Percentiles rank a stretch among this genome's conserved stretches.
These are phyloP conservation scores for Barbus barbus DNA, from an alignment of 2,113 vertebrate species.

Conservation along the genomic window DNA sequence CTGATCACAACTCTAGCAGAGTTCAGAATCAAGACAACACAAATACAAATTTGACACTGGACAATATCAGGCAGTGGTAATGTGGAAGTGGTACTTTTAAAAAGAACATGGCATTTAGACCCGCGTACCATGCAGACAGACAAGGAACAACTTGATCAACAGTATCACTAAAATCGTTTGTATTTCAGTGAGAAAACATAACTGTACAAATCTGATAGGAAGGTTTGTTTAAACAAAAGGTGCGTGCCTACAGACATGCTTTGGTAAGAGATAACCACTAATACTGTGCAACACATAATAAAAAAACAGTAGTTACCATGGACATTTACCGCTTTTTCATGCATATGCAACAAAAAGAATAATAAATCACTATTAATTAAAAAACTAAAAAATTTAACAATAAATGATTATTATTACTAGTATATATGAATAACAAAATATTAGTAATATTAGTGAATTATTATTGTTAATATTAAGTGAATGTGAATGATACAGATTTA, in stretches of 20 bases:
- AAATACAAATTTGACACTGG: background rate
- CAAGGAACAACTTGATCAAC: background rate
- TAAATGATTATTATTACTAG: too few relatives aligned
- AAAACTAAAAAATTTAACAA: too few relatives aligned
- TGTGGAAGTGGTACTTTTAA: background rate
- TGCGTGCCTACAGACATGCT: background rate
- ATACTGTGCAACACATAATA: background rate
- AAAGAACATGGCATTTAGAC: conserved; percentile 11
- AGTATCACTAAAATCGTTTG: background rate
- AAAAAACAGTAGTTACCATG: background rate
- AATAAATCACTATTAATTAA: too few relatives aligned
- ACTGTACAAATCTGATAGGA: background rate
- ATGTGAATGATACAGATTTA: too few relatives aligned
- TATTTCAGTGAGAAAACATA: background rate
- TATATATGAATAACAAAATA: too few relatives aligned
- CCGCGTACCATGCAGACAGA: background rate
- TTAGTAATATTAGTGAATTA: too few relatives aligned
- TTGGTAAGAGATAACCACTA: background rate
- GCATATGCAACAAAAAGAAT: background rate
- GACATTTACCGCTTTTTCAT: background rate
- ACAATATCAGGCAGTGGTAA: background rate
- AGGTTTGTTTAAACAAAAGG: background rate
- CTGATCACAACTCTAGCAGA: background rate
- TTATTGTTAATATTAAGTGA: too few relatives aligned
- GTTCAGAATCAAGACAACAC: background rate